Evolutionary conservation across 2,113 vertebrate genomes (phyloP).

Genomic region (Megaceryle torquata): DNA sequence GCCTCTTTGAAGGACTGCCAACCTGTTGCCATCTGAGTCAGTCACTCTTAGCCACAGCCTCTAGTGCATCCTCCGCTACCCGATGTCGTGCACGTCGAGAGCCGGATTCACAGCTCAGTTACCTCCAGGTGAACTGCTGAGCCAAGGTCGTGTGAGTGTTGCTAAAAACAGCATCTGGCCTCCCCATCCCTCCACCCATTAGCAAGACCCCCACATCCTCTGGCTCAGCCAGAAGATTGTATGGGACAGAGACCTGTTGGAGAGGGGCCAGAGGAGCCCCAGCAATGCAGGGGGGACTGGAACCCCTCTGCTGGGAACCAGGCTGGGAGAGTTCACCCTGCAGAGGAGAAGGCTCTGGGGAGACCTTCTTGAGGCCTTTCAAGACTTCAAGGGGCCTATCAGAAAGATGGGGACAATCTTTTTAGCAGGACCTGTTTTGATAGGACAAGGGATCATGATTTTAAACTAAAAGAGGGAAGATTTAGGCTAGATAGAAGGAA

Average conservation of each 20-base stretch:
- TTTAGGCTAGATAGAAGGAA: not conserved
- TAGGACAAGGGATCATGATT: not conserved
- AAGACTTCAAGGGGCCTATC: not conserved
- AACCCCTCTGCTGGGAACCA: not conserved
- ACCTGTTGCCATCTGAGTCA: conserved; percentile 22
- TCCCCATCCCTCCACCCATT: not conserved
- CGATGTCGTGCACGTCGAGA: not conserved
- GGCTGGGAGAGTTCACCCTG: not conserved
- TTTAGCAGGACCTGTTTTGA: not conserved
- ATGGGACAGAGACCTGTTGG: not conserved
- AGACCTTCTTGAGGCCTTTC: not conserved
- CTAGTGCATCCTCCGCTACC: not conserved
- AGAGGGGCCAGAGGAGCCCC: not conserved
- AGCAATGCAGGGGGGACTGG: not conserved
- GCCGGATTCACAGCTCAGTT: not conserved
- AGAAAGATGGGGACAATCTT: not conserved
- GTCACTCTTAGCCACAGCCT: not conserved
- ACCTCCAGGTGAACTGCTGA: not conserved
- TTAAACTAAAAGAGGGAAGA: not conserved
- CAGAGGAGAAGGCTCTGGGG: not conserved
- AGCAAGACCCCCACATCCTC: not conserved
- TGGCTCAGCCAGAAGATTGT: not conserved
- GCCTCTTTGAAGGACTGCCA: conserved; percentile 47
- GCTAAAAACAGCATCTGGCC: not conserved
- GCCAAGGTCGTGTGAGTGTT: not conserved